Base-by-base conservation (phyloP, 2,113 vertebrate species). In the Cyprinodon brontotheroides region DNA sequence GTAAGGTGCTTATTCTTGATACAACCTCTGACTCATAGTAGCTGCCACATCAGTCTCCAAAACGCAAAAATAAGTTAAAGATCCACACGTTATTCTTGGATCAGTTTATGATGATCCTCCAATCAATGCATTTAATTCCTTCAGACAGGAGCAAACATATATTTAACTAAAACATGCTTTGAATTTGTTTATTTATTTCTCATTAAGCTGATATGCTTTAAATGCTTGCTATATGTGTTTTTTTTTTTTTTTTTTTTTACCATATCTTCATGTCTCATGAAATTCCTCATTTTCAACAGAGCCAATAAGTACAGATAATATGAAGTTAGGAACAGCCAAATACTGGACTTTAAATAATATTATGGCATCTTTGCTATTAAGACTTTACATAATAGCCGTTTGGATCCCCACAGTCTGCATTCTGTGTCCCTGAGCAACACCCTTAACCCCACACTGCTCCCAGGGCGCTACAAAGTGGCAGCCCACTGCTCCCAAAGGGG, bases 261-360 rank as follows among this genome's bases (percentile, higher is more conserved):
- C 45, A 20, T 20, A 61, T 41, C 40, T 69, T 80, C 39, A 20
- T 75, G 61, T 72, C 70, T 43, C 40, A 29, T 45, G 12, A 13
- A 38, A 47, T 65, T 41, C 53, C 39, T 47, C 39, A 59, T 38
- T 70, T n/a, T 59, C 70, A 65, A 40, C 48, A 67, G 41, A 65
- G 75, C 48, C 70, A 70, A 68, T 43, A 78, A 62, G 67, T 70
- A 40, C n/a, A 83, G 72, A 71, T 78, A 75, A 78, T 75, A 66
- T 72, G 37, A 41, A 75, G 65, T 29, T 61, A 12, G 70, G 70
- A 71, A 77, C 63, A 47, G 53, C 60, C n/a, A 69, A 75, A 70
- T 57, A 61, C 1, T 57, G 29, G 22, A 70, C 29, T 29, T 29
- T 29, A 29, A 29, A 29, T 29, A 29, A 29, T 29, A 29, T 29